A percentile compares a stretch with the other conserved stretches of the same genome.
Evolutionary conservation across 2,888 invertebrate genomes (phyloP).

Genomic region (Syrphus vitripennis): DNA sequence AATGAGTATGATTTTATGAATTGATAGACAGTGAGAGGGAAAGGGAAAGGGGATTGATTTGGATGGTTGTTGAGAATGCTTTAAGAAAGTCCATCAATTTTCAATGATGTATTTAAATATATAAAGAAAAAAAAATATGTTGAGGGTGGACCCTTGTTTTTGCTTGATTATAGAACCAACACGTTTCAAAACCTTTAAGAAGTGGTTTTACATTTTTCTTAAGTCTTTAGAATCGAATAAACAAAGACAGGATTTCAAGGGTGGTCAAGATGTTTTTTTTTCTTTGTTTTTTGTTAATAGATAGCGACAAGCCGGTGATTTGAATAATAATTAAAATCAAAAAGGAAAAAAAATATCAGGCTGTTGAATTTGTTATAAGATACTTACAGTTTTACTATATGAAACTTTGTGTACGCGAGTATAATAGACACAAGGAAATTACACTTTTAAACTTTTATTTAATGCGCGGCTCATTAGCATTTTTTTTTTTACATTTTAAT

Average conservation of each 20-base stretch:
- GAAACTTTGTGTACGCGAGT: neutral
- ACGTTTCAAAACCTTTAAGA: neutral
- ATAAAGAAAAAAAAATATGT: too few species aligned
- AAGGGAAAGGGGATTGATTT: neutral
- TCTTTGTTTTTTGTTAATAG: neutral
- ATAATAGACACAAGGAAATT: neutral
- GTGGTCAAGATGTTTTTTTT: neutral
- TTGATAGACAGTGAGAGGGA: neutral
- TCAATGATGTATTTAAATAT: conserved; percentile 7
- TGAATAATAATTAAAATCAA: conserved; percentile 4
- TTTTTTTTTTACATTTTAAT: neutral
- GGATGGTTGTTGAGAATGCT: conserved; percentile 8
- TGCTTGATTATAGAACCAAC: neutral
- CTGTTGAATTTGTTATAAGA: neutral
- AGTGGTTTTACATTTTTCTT: neutral
- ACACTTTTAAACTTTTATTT: neutral
- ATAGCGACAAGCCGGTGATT: neutral
- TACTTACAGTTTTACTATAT: neutral
- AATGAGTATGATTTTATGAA: conserved; percentile 61
- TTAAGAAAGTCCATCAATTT: conserved; percentile 5
- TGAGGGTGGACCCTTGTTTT: neutral
- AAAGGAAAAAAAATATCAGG: neutral
- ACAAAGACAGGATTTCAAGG: neutral
- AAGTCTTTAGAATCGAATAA: neutral
- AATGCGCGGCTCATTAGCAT: neutral